Percentiles rank a stretch among this genome's conserved stretches.
phyloP scores from a whole-genome alignment of 2,797 vertebrate species.

The Scolopax rusticola region DNA sequence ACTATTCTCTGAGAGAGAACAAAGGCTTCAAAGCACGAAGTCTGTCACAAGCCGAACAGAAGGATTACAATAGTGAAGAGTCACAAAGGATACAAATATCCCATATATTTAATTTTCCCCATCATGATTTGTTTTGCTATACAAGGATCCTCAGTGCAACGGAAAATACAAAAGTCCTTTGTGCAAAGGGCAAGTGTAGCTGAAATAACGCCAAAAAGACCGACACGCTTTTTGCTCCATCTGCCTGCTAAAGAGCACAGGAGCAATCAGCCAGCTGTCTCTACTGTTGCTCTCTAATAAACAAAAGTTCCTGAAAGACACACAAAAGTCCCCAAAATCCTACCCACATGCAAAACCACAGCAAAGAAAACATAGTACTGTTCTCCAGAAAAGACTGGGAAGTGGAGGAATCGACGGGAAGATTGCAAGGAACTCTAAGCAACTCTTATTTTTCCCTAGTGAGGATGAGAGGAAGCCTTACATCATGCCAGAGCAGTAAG shows the following conservation, averaged over 20 bases:
- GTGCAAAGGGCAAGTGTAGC: slow-evolving; percentile 53
- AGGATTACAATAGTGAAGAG: not conserved
- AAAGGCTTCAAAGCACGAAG: not conserved
- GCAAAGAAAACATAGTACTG: not conserved
- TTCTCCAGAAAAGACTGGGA: not conserved
- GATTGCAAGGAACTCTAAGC: not conserved
- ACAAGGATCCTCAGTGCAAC: slow-evolving; percentile 23
- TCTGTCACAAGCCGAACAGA: not conserved
- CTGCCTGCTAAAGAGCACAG: slow-evolving; percentile 49
- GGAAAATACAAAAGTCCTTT: slow-evolving; percentile 38
- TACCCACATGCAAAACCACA: not conserved
- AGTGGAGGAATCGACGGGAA: not conserved
- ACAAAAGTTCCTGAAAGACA: slow-evolving; percentile 55
- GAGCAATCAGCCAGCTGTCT: slow-evolving; percentile 61
- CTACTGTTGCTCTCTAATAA: not conserved
- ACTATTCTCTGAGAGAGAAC: not conserved
- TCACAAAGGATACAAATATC: slow-evolving; percentile 28
- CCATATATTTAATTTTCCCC: slow-evolving; percentile 52
- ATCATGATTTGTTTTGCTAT: slow-evolving; percentile 49
- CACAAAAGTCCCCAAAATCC: not conserved
- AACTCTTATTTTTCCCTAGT: not conserved
- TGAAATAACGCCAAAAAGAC: slow-evolving; percentile 60
- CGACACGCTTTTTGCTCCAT: slow-evolving; percentile 67
- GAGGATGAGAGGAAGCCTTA: not conserved
- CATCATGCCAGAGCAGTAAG: not conserved